Evolutionary conservation across 1,140 invertebrate species (phyloP), one percentile per base, ranked within the genome.

Genomic region (Chironomus tepperi): DNA sequence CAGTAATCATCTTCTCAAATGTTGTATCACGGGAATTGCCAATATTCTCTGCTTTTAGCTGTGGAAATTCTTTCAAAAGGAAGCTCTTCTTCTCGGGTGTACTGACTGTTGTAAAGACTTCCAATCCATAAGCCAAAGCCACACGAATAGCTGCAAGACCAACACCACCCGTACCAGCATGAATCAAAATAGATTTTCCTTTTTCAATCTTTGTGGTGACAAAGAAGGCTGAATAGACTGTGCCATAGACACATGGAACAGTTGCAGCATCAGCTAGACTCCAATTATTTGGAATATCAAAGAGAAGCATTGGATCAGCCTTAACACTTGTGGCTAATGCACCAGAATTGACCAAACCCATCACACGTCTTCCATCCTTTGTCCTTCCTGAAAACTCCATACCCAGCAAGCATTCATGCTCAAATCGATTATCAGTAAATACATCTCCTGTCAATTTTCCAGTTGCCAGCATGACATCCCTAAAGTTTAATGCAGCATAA

Each of bases 341-440:
- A 79, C 88, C 86, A 3, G 90, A 89, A 34, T 87, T 83, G 0
- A 93, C 85, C 81, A 94, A 87, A 73, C 93, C 93, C 93, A 95
- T 95, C 0, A 95, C 87, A 74, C 90, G 82, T 47, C 84, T 82
- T 19, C 92, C 93, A 43, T 84, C 80, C 0, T 81, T 81, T 76
- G 90, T 83, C 57, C 88, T 83, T 7, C 93, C 92, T 73, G 91
- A 87, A 78, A 93, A 95, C 79, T 96, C 93, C 75, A 95, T 84
- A 77, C 93, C 93, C 7, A 95, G 83, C 77, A 95, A 88, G 81
- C 91, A 93, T 75, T 94, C 93, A 81, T 92, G 86, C 24, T 84
- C 84, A 34, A 87, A 86, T 15, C 88, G 77, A 78, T 89, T 84
- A 77, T 90, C 90, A 65, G 93, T 92, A 15, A 57, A 57, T 15